Conservation (phyloP, 2,113 vertebrate genomes). For the Clarias gariepinus region DNA sequence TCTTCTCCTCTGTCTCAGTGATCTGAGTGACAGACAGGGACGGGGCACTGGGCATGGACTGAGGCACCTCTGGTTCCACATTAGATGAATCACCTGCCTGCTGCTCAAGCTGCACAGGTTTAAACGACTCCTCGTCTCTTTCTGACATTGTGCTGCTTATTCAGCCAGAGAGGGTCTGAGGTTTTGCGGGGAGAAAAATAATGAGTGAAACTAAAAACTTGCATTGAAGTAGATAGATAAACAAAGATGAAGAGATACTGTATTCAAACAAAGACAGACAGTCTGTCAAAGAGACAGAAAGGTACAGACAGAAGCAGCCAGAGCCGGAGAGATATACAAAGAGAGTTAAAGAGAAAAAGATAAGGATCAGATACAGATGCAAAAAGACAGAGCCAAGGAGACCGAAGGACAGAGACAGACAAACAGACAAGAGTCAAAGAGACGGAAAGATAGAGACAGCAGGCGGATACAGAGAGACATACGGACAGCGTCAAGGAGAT, state of each 20-base stretch:
- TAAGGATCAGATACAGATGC: neutral
- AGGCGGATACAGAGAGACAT: too few species aligned
- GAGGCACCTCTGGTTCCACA: neutral
- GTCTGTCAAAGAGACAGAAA: neutral
- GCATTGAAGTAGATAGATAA: neutral
- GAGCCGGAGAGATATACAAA: neutral
- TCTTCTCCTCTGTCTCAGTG: neutral
- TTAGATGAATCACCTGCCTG: neutral
- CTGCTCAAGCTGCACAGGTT: slow-evolving; percentile 48
- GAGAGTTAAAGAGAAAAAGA: neutral
- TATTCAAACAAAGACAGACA: neutral
- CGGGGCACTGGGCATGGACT: slow-evolving; percentile 4
- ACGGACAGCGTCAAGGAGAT: neutral
- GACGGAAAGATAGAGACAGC: neutral
- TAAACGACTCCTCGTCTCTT: slow-evolving; percentile 44
- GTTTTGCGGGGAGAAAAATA: neutral
- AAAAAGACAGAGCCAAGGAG: neutral
- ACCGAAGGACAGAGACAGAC: neutral
- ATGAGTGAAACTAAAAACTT: neutral
- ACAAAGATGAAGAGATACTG: neutral
- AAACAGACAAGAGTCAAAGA: neutral
- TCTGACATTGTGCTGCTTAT: slow-evolving; percentile 48
- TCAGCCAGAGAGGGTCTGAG: neutral
- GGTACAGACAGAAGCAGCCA: neutral
- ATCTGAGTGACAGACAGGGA: neutral